Evolutionary conservation across 1,140 invertebrate species (phyloP), one percentile per base, ranked within the genome.

Genomic region (Parasteatoda tepidariorum): DNA sequence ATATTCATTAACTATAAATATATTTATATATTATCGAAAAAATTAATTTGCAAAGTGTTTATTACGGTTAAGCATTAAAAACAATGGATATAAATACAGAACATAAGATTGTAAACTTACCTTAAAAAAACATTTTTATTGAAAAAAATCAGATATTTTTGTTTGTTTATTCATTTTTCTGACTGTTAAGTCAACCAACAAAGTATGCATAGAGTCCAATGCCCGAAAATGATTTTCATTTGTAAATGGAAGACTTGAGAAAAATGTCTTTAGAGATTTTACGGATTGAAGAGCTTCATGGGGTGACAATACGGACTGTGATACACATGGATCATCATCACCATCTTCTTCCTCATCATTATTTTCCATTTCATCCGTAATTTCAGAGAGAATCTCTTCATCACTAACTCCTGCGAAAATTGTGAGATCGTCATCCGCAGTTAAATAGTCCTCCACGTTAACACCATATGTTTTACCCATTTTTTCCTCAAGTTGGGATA

Each of bases 401-500:
- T 48, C 38, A 48, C 9, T 48, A 48, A 48, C 38, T 48, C 38
- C 38, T 48, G 38, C 1, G 38, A 48, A 48, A 48, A 48, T 18
- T 18, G 18, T n/a, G 18, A 48, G 38, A 48, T 48, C 38, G 18
- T 48, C 38, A 59, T 59, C 57, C 24, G 57, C 57, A 22, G 57
- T 59, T 59, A 59, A 59, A 59, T 59, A 59, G 57, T 59, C 57
- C 24, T 59, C 57, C 24, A 59, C 24, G 24, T 22, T 59, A 59
- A 59, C 24, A 22, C 57, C 18, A 59, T 22, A 59, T 22, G n/a
- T 59, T 59, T 59, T 59, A 59, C 57, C 57, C 18, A 18, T 59
- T 59, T 1, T 59, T 59, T 59, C n/a, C 57, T 59, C 57, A 59
- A 59, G 57, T 59, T 59, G 57, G 57, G 57, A 24, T 59, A 59